Conservation (phyloP, 1,140 invertebrate species). For the Hyphantria cunea region DNA sequence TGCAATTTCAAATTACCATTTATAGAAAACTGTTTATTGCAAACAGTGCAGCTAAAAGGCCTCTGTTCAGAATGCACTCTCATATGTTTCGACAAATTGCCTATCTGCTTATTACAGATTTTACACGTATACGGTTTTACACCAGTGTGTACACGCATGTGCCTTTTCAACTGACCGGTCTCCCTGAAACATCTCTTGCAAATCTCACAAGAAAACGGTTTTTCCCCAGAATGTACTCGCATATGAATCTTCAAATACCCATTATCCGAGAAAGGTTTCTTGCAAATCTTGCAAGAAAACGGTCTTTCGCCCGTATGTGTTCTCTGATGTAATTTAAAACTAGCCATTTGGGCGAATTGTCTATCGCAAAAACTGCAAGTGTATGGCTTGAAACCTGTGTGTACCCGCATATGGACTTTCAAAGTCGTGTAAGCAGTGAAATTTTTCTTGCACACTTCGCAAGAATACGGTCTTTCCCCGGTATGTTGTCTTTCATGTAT, state of each 20-base stretch:
- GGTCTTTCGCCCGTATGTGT: conserved; percentile 92
- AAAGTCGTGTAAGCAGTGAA: conserved; percentile 79
- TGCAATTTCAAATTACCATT: conserved; percentile 81
- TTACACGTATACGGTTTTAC: conserved; percentile 68
- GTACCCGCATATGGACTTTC: conserved; percentile 84
- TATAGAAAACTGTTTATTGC: conserved; percentile 84
- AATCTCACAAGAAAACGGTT: conserved; percentile 64
- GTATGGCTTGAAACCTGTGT: conserved; percentile 85
- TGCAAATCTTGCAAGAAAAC: conserved; percentile 85
- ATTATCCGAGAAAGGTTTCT: conserved; percentile 73
- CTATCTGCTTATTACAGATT: conserved; percentile 70
- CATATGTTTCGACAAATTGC: conserved; percentile 85
- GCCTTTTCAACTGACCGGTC: conserved; percentile 65
- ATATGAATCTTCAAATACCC: conserved; percentile 77
- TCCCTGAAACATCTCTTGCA: conserved; percentile 71
- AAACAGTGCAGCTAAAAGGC: conserved; percentile 84
- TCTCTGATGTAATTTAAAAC: conserved; percentile 91
- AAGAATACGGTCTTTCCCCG: conserved; percentile 83
- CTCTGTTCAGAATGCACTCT: conserved; percentile 86
- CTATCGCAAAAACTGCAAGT: conserved; percentile 89
- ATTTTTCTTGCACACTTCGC: conserved; percentile 75
- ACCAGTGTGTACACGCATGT: conserved; percentile 60
- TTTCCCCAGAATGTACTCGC: conserved; percentile 74
- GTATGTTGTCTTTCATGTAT: conserved; percentile 81
- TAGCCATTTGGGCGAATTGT: conserved; percentile 88